A percentile compares a stretch with the other conserved stretches of the same genome.
phyloP scores from a whole-genome alignment of 2,888 invertebrate species.

The Mylabris sibirica region DNA sequence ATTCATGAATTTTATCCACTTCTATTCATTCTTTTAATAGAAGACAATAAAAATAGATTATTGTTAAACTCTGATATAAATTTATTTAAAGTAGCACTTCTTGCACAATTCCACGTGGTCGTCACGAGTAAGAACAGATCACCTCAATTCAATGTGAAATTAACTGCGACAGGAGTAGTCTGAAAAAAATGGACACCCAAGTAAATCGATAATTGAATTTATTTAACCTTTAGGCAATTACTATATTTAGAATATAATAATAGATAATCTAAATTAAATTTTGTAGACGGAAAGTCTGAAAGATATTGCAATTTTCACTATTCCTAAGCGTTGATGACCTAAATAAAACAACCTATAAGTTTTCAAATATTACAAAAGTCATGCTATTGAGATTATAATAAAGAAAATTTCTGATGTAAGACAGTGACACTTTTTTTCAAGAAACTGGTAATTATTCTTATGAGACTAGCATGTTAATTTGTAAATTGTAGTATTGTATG shows the following conservation, averaged over 20 bases:
- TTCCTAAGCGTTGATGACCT: not conserved
- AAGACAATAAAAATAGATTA: not conserved
- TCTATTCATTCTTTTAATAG: not conserved
- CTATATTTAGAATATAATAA: not conserved
- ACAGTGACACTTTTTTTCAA: not conserved
- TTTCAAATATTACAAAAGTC: not conserved
- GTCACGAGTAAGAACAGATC: slow-evolving; percentile 9
- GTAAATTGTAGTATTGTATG: not conserved
- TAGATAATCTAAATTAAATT: not conserved
- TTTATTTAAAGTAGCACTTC: not conserved
- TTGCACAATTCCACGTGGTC: slow-evolving; percentile 7
- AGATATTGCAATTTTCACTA: not conserved
- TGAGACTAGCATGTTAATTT: not conserved
- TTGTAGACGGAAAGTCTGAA: too few species aligned
- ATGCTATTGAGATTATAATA: too few species aligned
- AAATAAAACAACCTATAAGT: not conserved
- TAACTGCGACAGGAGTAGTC: not conserved
- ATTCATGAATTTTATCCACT: not conserved
- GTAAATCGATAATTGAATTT: not conserved
- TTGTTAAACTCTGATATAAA: not conserved
- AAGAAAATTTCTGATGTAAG: not conserved
- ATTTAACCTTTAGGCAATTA: not conserved
- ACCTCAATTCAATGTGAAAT: not conserved
- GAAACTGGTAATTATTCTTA: not conserved
- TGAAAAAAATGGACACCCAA: not conserved